Conservation (phyloP, 1,140 invertebrate genomes). For the Brachionus plicatilis region DNA sequence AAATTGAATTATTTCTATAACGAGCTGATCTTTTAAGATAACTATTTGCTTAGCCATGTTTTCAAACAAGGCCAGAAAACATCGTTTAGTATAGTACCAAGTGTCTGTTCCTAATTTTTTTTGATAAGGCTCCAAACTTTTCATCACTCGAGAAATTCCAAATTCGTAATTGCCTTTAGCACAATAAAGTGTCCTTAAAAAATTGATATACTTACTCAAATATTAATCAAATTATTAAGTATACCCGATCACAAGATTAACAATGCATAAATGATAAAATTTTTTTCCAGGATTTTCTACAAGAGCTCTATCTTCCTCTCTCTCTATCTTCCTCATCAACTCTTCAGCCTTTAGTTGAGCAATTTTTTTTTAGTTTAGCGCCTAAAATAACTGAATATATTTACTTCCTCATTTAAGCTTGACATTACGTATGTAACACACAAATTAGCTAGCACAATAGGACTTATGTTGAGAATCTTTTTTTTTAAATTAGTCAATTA, state of each 20-base stretch:
- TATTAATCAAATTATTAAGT: not conserved
- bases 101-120: conserved; percentile 92
- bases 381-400: conserved; percentile 43
- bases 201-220: not conserved
- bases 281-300: conserved; percentile 91
- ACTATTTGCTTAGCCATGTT: conserved; percentile 63
- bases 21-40: not conserved
- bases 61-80: conserved; percentile 84
- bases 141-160: conserved; percentile 92
- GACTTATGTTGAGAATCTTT: conserved; percentile 72
- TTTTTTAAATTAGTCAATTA: not conserved
- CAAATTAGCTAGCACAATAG: conserved; percentile 91
- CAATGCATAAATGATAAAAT: conserved; percentile 92
- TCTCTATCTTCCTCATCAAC: conserved; percentile 95
- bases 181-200: conserved; percentile 78
- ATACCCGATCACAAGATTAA: conserved; percentile 92
- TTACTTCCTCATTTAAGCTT: conserved; percentile 83
- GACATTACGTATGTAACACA: conserved; percentile 99
- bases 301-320: conserved; percentile 82
- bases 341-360: conserved; percentile 69
- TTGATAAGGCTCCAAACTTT: conserved; percentile 88
- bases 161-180: conserved; percentile 99
- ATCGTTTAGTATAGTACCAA: conserved; percentile 93
- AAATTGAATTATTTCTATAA: conserved; percentile 11
- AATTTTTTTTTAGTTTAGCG: conserved; percentile 26